Percentiles rank a stretch among this genome's conserved stretches.
These are phyloP conservation scores for Stenodera caucasica DNA, from an alignment of 2,888 invertebrate genomes.

Conservation along the genomic window DNA sequence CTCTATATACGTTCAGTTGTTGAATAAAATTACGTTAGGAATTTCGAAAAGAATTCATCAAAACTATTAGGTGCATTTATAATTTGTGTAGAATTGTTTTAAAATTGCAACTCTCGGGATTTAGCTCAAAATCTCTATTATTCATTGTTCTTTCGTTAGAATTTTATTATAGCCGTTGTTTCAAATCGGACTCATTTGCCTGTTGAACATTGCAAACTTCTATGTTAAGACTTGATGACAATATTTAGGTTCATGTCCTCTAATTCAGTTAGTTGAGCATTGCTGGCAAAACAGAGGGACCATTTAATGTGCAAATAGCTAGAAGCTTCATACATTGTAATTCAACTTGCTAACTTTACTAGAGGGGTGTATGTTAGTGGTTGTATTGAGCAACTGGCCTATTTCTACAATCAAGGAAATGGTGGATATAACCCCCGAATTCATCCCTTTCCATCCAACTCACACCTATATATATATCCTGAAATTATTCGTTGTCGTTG, in stretches of 20 bases:
- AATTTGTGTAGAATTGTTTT: background rate
- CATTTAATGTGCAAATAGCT: constrained; percentile 28
- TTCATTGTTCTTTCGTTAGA: background rate
- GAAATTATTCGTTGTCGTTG: background rate
- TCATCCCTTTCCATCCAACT: constrained; percentile 7
- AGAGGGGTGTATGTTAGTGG: background rate
- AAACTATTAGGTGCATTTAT: background rate
- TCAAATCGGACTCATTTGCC: background rate
- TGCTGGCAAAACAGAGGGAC: constrained; percentile 16
- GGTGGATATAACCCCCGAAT: constrained; percentile 1
- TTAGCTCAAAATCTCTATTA: background rate
- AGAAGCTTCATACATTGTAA: constrained; percentile 23
- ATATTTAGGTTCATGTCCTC: constrained; percentile 25
- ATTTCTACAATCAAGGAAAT: constrained; percentile 22
- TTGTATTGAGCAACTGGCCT: constrained; percentile 20
- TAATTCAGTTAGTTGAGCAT: constrained; percentile 18
- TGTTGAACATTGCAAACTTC: background rate
- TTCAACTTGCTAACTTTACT: constrained; percentile 25
- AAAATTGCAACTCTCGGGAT: background rate
- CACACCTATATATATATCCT: background rate
- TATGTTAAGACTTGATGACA: constrained; percentile 11
- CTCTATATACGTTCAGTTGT: background rate
- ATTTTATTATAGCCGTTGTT: background rate
- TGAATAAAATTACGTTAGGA: background rate
- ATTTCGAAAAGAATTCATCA: background rate